Evolutionary conservation across 2,113 vertebrate genomes (phyloP).

Genomic region (Zosterops borbonicus): DNA sequence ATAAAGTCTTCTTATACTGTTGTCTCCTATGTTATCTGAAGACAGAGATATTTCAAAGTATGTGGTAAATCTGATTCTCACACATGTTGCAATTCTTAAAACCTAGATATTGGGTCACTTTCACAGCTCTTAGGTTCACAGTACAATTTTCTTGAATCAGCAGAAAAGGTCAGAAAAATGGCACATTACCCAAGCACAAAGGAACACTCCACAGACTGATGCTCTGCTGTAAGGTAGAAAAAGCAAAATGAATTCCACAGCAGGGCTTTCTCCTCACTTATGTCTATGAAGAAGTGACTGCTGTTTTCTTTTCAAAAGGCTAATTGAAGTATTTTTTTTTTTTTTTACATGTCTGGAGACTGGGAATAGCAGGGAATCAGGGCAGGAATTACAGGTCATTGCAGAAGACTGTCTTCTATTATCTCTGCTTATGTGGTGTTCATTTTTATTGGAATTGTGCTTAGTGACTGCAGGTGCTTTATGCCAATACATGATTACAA

Average conservation of each 20-base stretch:
- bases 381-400: neutral
- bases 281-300: neutral
- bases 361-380: neutral
- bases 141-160: neutral
- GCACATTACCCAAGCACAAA: neutral
- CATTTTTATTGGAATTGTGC: neutral
- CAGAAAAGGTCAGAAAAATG: neutral
- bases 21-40: neutral
- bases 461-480: neutral
- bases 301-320: constrained; percentile 13
- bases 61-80: neutral
- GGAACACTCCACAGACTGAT: neutral
- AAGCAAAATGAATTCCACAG: neutral
- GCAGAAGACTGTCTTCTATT: neutral
- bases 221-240: neutral
- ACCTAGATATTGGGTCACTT: neutral
- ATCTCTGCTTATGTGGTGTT: neutral
- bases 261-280: neutral
- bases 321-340: constrained; percentile 12
- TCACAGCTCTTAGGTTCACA: neutral
- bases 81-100: neutral
- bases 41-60: neutral
- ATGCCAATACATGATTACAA: neutral
- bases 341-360: neutral
- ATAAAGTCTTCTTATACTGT: neutral